phyloP scores from a whole-genome alignment of 2,888 invertebrate genomes.

The Amphipoea lucens region DNA sequence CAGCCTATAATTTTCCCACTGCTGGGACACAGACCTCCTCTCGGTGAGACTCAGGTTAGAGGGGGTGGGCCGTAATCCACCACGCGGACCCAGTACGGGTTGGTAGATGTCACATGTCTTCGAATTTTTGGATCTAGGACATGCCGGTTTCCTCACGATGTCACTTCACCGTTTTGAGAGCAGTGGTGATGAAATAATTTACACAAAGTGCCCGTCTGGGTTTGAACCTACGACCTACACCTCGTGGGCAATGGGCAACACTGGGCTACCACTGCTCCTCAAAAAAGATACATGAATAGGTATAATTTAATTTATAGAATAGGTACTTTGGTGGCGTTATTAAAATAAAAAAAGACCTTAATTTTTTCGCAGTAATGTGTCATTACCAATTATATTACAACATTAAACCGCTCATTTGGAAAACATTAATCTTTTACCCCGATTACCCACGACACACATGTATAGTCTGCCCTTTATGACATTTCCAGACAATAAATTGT shows the following conservation, averaged over 20 bases:
- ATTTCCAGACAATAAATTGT: slow-evolving; percentile 22
- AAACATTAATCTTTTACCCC: slow-evolving; percentile 4
- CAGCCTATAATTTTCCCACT: neutral
- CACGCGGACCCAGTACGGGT: neutral
- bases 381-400: neutral
- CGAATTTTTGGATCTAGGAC: neutral
- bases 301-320: too few relatives aligned
- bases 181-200: neutral
- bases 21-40: neutral
- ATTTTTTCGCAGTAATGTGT: neutral
- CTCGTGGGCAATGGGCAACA: neutral
- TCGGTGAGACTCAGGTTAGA: neutral
- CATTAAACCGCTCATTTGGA: slow-evolving; percentile 12
- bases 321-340: neutral
- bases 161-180: neutral
- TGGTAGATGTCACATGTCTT: neutral
- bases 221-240: neutral
- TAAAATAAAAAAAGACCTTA: neutral
- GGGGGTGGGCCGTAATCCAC: neutral
- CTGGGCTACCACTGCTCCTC: neutral
- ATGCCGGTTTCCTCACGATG: neutral
- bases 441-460: slow-evolving; percentile 10
- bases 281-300: neutral
- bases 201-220: neutral
- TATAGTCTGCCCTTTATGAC: slow-evolving; percentile 15